These are phyloP conservation scores for Kryptolebias marmoratus DNA, from an alignment of 2,113 vertebrate genomes.

Conservation along the genomic window DNA sequence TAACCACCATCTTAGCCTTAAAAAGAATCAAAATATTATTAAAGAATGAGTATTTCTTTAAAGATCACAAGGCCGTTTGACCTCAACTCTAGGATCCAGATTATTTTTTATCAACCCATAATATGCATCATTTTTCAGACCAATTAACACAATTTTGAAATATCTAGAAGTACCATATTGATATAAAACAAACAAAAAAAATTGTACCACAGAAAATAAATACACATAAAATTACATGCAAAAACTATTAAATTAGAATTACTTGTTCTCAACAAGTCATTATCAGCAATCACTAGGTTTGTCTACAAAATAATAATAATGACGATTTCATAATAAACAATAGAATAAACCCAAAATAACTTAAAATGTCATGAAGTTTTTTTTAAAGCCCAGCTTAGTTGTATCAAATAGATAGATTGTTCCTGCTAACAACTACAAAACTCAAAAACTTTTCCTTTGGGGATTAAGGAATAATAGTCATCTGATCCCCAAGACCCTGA, in stretches of 20 bases:
- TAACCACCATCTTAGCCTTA: conserved; percentile 15
- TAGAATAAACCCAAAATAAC: neutral
- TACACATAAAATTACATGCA: neutral
- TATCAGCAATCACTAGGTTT: neutral
- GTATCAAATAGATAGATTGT: too few relatives aligned
- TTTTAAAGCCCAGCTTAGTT: too few relatives aligned
- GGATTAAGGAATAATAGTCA: neutral
- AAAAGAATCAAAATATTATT: conserved; percentile 11
- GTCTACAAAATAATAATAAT: neutral
- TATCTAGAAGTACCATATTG: neutral
- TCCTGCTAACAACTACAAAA: too few relatives aligned
- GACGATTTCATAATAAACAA: neutral
- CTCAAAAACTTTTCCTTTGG: neutral
- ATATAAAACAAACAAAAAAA: neutral
- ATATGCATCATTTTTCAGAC: neutral
- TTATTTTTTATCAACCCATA: neutral
- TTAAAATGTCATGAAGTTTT: too few relatives aligned
- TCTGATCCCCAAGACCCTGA: neutral
- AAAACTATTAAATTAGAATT: neutral
- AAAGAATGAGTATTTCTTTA: neutral
- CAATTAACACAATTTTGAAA: neutral
- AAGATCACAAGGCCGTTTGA: neutral
- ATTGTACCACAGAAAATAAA: neutral
- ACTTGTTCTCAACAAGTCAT: neutral
- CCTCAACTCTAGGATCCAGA: neutral